phyloP scores from a whole-genome alignment of 1,140 invertebrate genomes.

The Pararge aegeria region DNA sequence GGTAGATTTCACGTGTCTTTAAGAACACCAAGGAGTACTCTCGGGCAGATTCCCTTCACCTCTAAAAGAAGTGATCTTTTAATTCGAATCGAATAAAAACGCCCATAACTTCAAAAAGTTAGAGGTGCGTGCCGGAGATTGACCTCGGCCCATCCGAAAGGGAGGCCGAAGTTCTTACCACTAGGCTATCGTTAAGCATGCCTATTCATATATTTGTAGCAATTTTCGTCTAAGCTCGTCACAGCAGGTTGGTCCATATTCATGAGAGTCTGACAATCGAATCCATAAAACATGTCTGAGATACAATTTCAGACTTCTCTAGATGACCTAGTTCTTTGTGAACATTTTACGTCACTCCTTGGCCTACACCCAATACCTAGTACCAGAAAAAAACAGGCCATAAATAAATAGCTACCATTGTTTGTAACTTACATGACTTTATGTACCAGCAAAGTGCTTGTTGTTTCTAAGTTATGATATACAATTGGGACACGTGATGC shows the following conservation, averaged over 20 bases:
- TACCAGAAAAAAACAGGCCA: conserved; percentile 33
- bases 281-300: conserved; percentile 20
- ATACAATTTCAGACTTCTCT: conserved; percentile 32
- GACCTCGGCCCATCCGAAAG: no score
- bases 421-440: neutral
- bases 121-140: no score
- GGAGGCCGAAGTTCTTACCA: no score
- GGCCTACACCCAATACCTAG: conserved; percentile 43
- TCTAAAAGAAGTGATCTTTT: no score
- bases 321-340: conserved; percentile 46
- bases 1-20: no score
- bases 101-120: no score
- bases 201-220: neutral
- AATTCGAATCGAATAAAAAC: no score
- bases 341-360: conserved; percentile 44
- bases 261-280: conserved; percentile 6
- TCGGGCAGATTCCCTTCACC: no score
- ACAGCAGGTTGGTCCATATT: neutral
- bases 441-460: neutral
- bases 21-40: no score
- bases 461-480: no score
- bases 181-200: no score
- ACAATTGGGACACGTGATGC: no score
- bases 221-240: neutral
- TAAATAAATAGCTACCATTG: conserved; percentile 13